Evolutionary conservation across 1,140 invertebrate genomes (phyloP).

Genomic region (Pogonus chalceus): DNA sequence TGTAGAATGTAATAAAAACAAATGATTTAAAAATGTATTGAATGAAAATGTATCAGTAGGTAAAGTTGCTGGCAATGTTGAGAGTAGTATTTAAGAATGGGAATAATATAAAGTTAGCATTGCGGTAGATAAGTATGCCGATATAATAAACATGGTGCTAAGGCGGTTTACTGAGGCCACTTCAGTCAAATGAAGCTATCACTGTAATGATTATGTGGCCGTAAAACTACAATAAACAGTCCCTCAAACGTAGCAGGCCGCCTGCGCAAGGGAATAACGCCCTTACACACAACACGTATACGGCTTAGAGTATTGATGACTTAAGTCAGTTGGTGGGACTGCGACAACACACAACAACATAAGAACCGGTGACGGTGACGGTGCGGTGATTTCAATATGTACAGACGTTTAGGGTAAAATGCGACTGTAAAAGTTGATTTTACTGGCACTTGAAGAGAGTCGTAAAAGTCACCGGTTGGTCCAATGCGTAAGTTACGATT

Average conservation of each 20-base stretch:
- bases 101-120: no score
- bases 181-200: constrained; percentile 21
- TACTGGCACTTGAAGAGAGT: constrained; percentile 27
- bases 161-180: constrained; percentile 3
- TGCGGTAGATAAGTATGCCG: no score
- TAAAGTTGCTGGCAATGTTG: no score
- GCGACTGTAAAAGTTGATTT: constrained; percentile 27
- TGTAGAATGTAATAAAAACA: no score
- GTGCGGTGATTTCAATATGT: constrained; percentile 25
- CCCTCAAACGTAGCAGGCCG: constrained; percentile 6
- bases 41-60: no score
- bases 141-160: not conserved
- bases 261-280: not conserved
- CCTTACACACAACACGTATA: not conserved
- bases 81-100: no score
- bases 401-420: constrained; percentile 22
- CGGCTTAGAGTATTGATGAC: not conserved
- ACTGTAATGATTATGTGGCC: constrained; percentile 20
- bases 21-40: no score
- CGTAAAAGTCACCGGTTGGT: constrained; percentile 29
- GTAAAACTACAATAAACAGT: constrained; percentile 20
- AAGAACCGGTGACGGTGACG: constrained; percentile 14
- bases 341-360: not conserved
- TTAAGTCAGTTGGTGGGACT: not conserved
- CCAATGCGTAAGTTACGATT: constrained; percentile 12